Evolutionary conservation across 1,140 invertebrate species (phyloP).

Genomic region (Euura lappo): DNA sequence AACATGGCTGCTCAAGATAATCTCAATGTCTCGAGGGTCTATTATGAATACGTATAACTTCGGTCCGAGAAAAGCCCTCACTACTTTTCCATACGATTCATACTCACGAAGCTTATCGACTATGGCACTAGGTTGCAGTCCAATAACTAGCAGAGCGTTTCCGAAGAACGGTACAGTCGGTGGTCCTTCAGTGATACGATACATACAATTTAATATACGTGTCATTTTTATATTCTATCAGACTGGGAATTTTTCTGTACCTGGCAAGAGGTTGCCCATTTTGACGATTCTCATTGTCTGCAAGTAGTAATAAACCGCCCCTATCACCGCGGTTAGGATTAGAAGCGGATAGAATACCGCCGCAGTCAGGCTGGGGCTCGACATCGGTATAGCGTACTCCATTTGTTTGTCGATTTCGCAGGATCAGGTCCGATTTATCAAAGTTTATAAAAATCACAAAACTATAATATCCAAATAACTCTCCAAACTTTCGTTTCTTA

Average conservation of each 20-base stretch:
- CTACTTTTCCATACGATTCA: constrained; percentile 64
- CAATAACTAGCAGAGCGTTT: constrained; percentile 61
- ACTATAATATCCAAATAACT: too few species aligned
- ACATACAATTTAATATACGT: not conserved
- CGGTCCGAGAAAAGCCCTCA: constrained; percentile 69
- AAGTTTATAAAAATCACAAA: too few species aligned
- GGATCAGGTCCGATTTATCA: too few species aligned
- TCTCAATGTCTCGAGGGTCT: constrained; percentile 73
- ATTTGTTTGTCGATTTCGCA: not conserved
- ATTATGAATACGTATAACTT: constrained; percentile 69
- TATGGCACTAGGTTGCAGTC: constrained; percentile 63
- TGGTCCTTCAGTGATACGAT: constrained; percentile 39
- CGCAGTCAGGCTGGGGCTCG: constrained; percentile 28
- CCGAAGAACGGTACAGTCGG: constrained; percentile 64
- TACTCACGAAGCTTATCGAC: constrained; percentile 54
- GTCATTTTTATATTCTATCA: not conserved
- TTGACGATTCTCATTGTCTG: constrained; percentile 37
- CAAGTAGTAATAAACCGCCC: constrained; percentile 44
- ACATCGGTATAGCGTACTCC: constrained; percentile 37
- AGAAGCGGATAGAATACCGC: constrained; percentile 17
- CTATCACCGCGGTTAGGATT: not conserved
- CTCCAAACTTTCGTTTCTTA: too few species aligned
- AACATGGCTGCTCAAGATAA: constrained; percentile 72
- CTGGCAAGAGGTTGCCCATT: constrained; percentile 49
- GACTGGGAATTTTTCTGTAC: constrained; percentile 26